Evolutionary conservation across 1,140 invertebrate genomes (phyloP), one percentile per base, ranked within the genome.

Genomic region (Chymomyza costata): DNA sequence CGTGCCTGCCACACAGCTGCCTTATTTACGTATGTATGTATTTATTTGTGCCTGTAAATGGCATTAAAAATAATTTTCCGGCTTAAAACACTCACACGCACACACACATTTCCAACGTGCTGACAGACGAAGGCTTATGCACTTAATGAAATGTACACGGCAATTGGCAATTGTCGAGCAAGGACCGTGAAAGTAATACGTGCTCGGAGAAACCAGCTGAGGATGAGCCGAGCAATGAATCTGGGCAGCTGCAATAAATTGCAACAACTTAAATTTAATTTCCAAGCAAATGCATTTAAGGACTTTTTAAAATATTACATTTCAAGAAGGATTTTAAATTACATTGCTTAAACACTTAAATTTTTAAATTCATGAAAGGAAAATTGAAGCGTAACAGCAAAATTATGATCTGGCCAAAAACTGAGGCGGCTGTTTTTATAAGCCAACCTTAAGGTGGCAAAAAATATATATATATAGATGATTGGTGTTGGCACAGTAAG

Each of bases 121-220:
- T 78, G 71, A 78, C 73, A 78, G 71, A 44, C 67, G 67, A 67
- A 59, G 71, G 73, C 73, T 78, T 78, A 80, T 78, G 71, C 71
- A 78, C 71, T 78, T 78, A 78, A 78, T 78, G 71, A 80, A 78
- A 78, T 80, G 71, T 80, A 78, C 67, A 78, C 73, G 73, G 73
- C 71, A 78, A 76, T 76, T 76, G 71, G n/a, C n/a, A n/a, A n/a
- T 71, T 56, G 49, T 56, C 38, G 46, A 25, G 32, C 30, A n/a
- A 53, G 16, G 40, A 39, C 31, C 34, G 30, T 11, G 49, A 41
- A 18, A 21, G 30, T 37, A 52, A 43, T 46, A 52, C 47, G 31
- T 44, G 32, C 44, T 32, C 51, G 41, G 57, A 55, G 65, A 45
- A 51, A 52, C 47, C 46, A 54, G 60, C 49, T 57, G 52, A 46